These are phyloP conservation scores for Ariolimax columbianus DNA, from an alignment of 2,888 invertebrate species.

Conservation along the genomic window DNA sequence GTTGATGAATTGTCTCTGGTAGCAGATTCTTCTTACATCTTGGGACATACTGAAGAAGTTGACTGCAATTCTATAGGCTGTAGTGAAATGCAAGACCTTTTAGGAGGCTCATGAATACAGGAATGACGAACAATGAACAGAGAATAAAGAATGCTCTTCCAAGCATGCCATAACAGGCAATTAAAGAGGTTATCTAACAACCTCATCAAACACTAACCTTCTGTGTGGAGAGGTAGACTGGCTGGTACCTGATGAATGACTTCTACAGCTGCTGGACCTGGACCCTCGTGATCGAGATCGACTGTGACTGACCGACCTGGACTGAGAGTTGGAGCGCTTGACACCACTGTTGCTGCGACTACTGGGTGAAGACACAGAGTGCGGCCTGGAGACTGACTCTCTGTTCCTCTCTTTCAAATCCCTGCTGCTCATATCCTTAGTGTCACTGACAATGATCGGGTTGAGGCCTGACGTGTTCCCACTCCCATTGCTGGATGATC, in stretches of 20 bases:
- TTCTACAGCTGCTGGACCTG: conserved; percentile 74
- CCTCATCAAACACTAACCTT: conserved; percentile 45
- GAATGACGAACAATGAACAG: no score
- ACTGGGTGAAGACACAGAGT: conserved; percentile 54
- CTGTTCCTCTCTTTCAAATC: conserved; percentile 34
- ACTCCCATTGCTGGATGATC: background rate
- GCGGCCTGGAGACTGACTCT: conserved; percentile 28
- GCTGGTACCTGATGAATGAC: conserved; percentile 77
- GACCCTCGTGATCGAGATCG: conserved; percentile 70
- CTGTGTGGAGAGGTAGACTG: conserved; percentile 51
- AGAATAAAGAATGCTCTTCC: no score
- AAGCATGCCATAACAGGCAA: no score
- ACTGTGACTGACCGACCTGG: conserved; percentile 65
- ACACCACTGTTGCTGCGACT: conserved; percentile 58
- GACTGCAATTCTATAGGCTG: no score
- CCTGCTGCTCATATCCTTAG: conserved; percentile 23
- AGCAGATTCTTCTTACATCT: no score
- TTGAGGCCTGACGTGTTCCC: background rate
- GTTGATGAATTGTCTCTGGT: no score
- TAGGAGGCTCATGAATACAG: no score
- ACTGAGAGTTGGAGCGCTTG: conserved; percentile 62
- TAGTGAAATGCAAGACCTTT: no score
- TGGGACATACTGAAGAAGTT: no score
- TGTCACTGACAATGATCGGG: conserved; percentile 41
- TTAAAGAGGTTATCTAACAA: background rate